These are phyloP conservation scores for Pocillopora grandis DNA, from an alignment of 92 coral and sea anemone genomes.

Conservation along the genomic window DNA sequence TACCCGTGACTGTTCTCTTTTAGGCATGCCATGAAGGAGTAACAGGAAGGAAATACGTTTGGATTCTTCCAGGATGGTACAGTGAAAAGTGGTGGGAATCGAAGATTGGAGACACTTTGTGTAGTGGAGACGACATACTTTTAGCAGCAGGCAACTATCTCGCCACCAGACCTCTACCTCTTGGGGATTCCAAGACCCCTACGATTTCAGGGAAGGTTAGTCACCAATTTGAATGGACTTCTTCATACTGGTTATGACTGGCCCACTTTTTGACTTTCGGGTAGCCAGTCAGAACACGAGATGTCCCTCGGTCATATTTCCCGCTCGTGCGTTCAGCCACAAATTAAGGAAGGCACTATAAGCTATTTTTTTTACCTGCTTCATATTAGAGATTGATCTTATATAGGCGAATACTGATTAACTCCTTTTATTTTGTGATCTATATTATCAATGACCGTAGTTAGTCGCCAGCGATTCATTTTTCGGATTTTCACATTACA, in stretches of 20 bases:
- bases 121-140: slow-evolving; percentile 50
- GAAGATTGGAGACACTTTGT: slow-evolving; percentile 34
- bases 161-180: slow-evolving; percentile 58
- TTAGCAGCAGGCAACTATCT: slow-evolving; percentile 59
- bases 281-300: too few relatives aligned
- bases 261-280: too few relatives aligned
- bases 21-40: slow-evolving; percentile 65
- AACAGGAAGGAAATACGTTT: slow-evolving; percentile 73
- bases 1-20: background rate
- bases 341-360: too few relatives aligned
- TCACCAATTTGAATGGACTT: too few relatives aligned
- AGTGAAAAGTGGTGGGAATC: slow-evolving; percentile 53
- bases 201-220: slow-evolving; percentile 50
- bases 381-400: background rate
- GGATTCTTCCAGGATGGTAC: slow-evolving; percentile 88
- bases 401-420: too few relatives aligned
- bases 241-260: too few relatives aligned
- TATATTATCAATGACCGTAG: background rate
- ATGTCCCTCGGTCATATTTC: too few relatives aligned
- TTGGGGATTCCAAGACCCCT: slow-evolving; percentile 40
- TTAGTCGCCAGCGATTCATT: too few relatives aligned
- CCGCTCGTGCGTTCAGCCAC: too few relatives aligned
- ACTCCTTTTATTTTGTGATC: too few relatives aligned
- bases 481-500: slow-evolving; percentile 12
- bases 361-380: background rate